phyloP scores from a whole-genome alignment of 2,113 vertebrate species.

The Notarius lentiginosus region DNA sequence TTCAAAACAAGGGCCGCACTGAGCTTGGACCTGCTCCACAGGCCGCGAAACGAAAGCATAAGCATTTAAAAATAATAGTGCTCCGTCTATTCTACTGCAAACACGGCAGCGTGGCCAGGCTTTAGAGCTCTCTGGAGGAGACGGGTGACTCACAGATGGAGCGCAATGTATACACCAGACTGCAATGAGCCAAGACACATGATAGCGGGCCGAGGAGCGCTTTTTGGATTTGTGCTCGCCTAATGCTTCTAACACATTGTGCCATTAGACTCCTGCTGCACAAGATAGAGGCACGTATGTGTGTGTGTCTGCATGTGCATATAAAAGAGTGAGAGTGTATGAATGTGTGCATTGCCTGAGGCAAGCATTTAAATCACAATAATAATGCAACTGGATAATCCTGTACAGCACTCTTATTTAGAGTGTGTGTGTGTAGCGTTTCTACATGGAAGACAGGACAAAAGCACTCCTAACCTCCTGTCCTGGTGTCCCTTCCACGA shows the following conservation, averaged over 20 bases:
- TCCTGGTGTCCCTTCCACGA: slow-evolving; percentile 20
- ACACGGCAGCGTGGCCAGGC: slow-evolving; percentile 58
- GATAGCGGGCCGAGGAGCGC: slow-evolving; percentile 67
- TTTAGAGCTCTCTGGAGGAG: slow-evolving; percentile 62
- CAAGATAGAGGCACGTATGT: slow-evolving; percentile 22
- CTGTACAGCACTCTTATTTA: neutral
- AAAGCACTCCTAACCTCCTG: slow-evolving; percentile 16
- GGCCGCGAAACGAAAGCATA: slow-evolving; percentile 38
- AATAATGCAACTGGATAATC: slow-evolving; percentile 5
- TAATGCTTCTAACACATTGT: slow-evolving; percentile 80
- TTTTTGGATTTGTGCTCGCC: slow-evolving; percentile 71
- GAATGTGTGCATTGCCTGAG: neutral
- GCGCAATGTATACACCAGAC: slow-evolving; percentile 71
- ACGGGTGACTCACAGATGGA: slow-evolving; percentile 62
- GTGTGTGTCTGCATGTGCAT: slow-evolving; percentile 4
- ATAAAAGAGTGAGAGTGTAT: neutral
- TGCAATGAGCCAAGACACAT: slow-evolving; percentile 73
- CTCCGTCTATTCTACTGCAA: slow-evolving; percentile 65
- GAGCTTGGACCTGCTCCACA: slow-evolving; percentile 47
- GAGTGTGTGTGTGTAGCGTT: neutral
- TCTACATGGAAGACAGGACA: neutral
- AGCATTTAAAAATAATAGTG: slow-evolving; percentile 62
- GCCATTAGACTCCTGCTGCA: slow-evolving; percentile 70
- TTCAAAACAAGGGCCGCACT: slow-evolving; percentile 47
- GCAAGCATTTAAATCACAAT: neutral